These are phyloP conservation scores for Zaprionus camerounensis DNA, from an alignment of 1,140 invertebrate species.

Conservation along the genomic window DNA sequence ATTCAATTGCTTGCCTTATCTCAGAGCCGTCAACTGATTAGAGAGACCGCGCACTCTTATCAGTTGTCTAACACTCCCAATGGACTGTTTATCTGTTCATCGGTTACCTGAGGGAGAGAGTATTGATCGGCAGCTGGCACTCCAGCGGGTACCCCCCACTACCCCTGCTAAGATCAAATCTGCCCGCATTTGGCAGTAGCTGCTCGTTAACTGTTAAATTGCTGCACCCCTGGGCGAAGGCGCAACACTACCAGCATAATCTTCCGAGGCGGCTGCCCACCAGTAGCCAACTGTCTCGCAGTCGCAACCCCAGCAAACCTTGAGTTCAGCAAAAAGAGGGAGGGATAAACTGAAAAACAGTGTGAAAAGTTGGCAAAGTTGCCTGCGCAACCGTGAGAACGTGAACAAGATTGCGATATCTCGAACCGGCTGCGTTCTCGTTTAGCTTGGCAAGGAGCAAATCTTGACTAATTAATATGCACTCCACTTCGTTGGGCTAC, in stretches of 20 bases:
- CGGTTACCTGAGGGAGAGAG: constrained; percentile 8
- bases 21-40: constrained; percentile 2
- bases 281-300: constrained; percentile 64
- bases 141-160: neutral
- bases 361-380: constrained; percentile 38
- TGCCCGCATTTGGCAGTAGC: constrained; percentile 38
- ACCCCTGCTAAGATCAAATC: neutral
- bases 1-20: constrained; percentile 26
- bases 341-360: neutral
- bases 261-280: constrained; percentile 34
- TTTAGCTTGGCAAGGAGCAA: constrained; percentile 29
- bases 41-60: neutral
- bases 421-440: constrained; percentile 7
- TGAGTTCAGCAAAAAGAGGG: neutral
- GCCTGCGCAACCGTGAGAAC: constrained; percentile 65
- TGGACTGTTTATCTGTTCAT: neutral
- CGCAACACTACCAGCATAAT: constrained; percentile 39
- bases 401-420: constrained; percentile 15
- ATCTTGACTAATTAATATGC: constrained; percentile 77
- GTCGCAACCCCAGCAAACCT: constrained; percentile 34
- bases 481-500: constrained; percentile 44
- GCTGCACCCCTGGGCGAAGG: constrained; percentile 1
- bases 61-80: neutral
- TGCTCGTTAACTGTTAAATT: constrained; percentile 9
- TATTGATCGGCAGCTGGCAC: constrained; percentile 21